phyloP scores from a whole-genome alignment of 2,113 vertebrate genomes.

The Nipponia nippon region DNA sequence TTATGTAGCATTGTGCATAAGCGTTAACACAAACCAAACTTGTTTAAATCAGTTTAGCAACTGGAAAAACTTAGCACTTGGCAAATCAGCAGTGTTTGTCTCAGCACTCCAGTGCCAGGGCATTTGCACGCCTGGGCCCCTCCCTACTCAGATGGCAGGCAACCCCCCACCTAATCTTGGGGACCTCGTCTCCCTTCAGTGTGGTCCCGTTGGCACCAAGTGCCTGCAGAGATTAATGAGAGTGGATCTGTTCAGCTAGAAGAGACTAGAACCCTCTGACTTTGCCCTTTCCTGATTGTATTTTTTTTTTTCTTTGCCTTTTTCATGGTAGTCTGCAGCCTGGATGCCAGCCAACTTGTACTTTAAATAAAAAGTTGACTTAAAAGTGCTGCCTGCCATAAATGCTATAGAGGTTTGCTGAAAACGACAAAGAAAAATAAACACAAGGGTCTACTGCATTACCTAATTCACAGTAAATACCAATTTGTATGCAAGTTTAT shows the following conservation, averaged over 20 bases:
- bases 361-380: not conserved
- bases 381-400: not conserved
- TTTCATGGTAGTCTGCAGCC: not conserved
- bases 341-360: not conserved
- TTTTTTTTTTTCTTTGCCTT: not conserved
- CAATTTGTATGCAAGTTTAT: not conserved
- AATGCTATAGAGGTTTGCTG: not conserved
- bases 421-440: not conserved
- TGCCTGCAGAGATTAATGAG: not conserved
- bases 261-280: not conserved
- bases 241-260: not conserved
- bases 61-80: not conserved
- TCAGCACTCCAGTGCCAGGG: not conserved
- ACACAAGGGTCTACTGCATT: not conserved
- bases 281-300: not conserved
- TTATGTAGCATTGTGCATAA: not conserved
- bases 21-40: not conserved
- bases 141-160: rapidly evolving
- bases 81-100: not conserved
- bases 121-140: rapidly evolving
- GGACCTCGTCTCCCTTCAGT: not conserved
- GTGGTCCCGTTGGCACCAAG: not conserved
- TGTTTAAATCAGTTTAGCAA: not conserved
- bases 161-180: not conserved
- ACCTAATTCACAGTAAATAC: not conserved